Conservation (phyloP, 2,113 vertebrate genomes). For the Bubo scandiacus region DNA sequence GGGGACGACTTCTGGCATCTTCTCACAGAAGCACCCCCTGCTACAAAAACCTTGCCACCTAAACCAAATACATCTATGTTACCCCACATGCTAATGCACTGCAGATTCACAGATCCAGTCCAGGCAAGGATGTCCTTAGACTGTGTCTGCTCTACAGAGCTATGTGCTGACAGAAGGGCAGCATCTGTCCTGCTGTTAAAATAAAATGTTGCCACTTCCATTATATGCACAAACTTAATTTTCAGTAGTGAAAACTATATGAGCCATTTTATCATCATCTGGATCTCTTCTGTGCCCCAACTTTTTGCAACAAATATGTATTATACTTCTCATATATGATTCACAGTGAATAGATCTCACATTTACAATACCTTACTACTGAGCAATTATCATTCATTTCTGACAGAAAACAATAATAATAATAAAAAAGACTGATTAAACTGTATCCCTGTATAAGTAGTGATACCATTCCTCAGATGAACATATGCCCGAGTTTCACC, state of each 20-base stretch:
- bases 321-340: background rate
- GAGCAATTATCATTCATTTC: background rate
- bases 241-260: background rate
- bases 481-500: background rate
- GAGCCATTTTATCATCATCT: background rate
- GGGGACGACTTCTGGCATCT: background rate
- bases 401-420: background rate
- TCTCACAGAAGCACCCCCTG: background rate
- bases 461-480: background rate
- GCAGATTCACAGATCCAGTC: background rate
- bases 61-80: background rate
- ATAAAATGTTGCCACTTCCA: background rate
- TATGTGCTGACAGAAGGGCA: background rate
- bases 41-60: background rate
- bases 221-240: background rate
- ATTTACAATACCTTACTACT: background rate
- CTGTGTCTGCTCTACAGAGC: background rate
- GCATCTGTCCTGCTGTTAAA: background rate
- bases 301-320: background rate
- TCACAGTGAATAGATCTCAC: background rate
- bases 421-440: background rate
- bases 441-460: background rate
- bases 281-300: background rate
- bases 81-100: background rate
- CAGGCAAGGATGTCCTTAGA: accelerated